Evolutionary conservation across 2,888 invertebrate genomes (phyloP).

Genomic region (Acleris cristana): DNA sequence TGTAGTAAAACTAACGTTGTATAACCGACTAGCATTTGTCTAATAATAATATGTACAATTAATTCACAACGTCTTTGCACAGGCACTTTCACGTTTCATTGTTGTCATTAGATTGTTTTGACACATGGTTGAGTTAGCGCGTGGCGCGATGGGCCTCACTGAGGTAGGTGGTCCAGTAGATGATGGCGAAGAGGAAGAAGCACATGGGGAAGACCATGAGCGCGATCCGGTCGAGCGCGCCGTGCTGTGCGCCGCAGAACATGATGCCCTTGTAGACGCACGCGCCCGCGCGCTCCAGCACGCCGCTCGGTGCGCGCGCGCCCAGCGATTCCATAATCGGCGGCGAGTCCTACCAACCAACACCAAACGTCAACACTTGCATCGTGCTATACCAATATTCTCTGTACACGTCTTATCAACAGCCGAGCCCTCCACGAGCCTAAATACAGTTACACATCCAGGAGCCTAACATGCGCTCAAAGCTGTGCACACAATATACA

Average conservation of each 20-base stretch:
- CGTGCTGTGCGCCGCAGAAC: constrained; percentile 86
- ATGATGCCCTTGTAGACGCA: constrained; percentile 81
- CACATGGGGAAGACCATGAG: constrained; percentile 85
- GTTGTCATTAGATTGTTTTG: constrained; percentile 19
- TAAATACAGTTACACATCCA: constrained; percentile 39
- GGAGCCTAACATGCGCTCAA: constrained; percentile 46
- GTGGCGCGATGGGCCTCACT: constrained; percentile 78
- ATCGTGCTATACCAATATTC: constrained; percentile 14
- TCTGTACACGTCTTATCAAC: constrained; percentile 10
- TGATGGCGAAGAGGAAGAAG: constrained; percentile 82
- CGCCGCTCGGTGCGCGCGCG: constrained; percentile 52
- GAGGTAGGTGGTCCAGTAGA: constrained; percentile 86
- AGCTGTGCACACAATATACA: constrained; percentile 45
- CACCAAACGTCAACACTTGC: constrained; percentile 39
- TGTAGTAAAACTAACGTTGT: constrained; percentile 48
- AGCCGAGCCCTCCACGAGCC: constrained; percentile 36
- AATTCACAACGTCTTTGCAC: constrained; percentile 46
- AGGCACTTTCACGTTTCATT: constrained; percentile 52
- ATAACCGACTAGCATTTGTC: constrained; percentile 71
- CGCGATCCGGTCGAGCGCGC: constrained; percentile 84
- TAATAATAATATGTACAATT: constrained; percentile 67
- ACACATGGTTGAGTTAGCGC: constrained; percentile 41
- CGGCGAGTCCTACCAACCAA: constrained; percentile 69
- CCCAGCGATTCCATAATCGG: constrained; percentile 75
- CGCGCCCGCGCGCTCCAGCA: constrained; percentile 64